These are phyloP conservation scores for Ceratitis capitata DNA, from an alignment of 1,140 invertebrate species.

Conservation along the genomic window DNA sequence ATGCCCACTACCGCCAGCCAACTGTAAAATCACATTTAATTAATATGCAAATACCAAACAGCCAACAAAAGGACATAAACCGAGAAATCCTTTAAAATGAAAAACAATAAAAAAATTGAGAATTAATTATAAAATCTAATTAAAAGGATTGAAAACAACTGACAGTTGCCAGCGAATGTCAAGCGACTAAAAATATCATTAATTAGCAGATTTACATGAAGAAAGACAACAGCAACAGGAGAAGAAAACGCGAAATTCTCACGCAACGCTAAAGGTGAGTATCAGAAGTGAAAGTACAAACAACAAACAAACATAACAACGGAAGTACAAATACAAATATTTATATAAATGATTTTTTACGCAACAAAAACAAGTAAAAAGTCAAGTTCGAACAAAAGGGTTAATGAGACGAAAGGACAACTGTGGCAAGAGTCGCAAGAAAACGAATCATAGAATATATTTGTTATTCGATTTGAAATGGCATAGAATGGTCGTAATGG, in stretches of 20 bases:
- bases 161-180: constrained; percentile 31
- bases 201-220: not conserved
- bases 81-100: not conserved
- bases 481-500: not conserved
- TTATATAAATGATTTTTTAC: constrained; percentile 53
- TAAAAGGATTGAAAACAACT: constrained; percentile 29
- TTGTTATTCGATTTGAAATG: too few relatives aligned
- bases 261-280: not conserved
- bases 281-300: not conserved
- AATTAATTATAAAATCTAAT: constrained; percentile 34
- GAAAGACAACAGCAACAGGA: not conserved
- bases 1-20: not conserved
- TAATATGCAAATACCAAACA: not conserved
- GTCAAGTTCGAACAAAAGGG: constrained; percentile 59
- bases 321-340: constrained; percentile 57
- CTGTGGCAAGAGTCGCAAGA: not conserved
- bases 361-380: constrained; percentile 38
- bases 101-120: not conserved
- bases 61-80: not conserved
- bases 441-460: not conserved
- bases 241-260: not conserved
- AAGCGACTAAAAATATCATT: constrained; percentile 22
- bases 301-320: not conserved
- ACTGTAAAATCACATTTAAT: constrained; percentile 8
- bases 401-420: constrained; percentile 57